Conservation (phyloP, 2,113 vertebrate genomes). For the Albula glossodonta region DNA sequence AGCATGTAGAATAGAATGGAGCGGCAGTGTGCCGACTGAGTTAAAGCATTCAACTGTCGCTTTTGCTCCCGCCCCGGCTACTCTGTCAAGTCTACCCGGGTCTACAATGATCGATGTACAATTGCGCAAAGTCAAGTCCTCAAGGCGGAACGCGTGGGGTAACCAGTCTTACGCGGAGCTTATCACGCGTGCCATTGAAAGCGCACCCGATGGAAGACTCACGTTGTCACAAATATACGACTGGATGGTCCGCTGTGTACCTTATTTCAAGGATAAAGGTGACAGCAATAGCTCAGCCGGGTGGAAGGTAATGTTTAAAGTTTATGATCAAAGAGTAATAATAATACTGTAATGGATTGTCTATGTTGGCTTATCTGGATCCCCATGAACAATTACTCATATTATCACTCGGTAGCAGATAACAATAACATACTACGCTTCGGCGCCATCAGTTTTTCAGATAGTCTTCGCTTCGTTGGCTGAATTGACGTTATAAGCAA, state of each 20-base stretch:
- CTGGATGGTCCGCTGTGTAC: slow-evolving; percentile 98
- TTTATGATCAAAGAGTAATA: background rate
- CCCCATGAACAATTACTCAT: background rate
- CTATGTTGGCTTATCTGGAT: background rate
- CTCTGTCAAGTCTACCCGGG: slow-evolving; percentile 75
- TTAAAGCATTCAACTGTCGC: slow-evolving; percentile 73
- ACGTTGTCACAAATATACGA: slow-evolving; percentile 96
- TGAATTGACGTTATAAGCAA: background rate
- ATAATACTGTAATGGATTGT: background rate
- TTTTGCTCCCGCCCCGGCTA: slow-evolving; percentile 61
- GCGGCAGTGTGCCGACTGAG: slow-evolving; percentile 80
- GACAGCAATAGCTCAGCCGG: slow-evolving; percentile 96
- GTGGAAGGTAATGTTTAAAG: slow-evolving; percentile 85
- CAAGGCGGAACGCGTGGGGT: slow-evolving; percentile 93
- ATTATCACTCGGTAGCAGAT: background rate
- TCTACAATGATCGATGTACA: slow-evolving; percentile 79
- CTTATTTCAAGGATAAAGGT: slow-evolving; percentile 98
- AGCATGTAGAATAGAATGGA: slow-evolving; percentile 74
- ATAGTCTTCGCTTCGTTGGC: background rate
- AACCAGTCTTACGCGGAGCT: slow-evolving; percentile 97
- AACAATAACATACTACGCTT: no score
- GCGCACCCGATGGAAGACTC: slow-evolving; percentile 91
- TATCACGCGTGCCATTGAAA: slow-evolving; percentile 97
- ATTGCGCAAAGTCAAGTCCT: slow-evolving; percentile 94
- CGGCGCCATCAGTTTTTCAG: no score